phyloP scores from a whole-genome alignment of 1,140 invertebrate genomes.

The Oedothorax gibbosus region DNA sequence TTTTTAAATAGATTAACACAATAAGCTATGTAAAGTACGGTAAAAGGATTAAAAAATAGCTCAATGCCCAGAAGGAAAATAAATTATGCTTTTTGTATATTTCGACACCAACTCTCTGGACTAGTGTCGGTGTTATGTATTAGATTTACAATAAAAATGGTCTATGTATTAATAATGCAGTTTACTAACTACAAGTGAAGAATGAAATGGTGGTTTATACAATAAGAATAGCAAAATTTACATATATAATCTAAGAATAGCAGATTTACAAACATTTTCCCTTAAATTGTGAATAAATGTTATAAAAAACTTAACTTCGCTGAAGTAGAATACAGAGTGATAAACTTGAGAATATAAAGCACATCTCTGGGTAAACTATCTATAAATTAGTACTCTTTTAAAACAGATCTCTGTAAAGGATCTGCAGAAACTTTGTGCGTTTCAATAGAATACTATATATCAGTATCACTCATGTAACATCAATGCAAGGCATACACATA shows the following conservation, averaged over 20 bases:
- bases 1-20: too few species aligned
- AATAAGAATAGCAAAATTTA: conserved; percentile 16
- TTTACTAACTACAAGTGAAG: conserved; percentile 27
- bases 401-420: conserved; percentile 17
- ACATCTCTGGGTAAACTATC: conserved; percentile 4
- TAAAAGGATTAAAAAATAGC: not conserved
- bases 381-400: conserved; percentile 32
- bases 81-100: not conserved
- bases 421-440: conserved; percentile 35
- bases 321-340: conserved; percentile 13
- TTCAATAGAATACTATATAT: conserved; percentile 41
- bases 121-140: conserved; percentile 7
- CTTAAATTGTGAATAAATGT: conserved; percentile 28
- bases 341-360: conserved; percentile 36
- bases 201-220: conserved; percentile 14
- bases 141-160: conserved; percentile 19
- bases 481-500: conserved; percentile 12
- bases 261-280: not conserved
- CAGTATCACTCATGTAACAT: conserved; percentile 25
- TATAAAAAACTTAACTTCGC: conserved; percentile 37
- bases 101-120: conserved; percentile 16
- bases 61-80: conserved; percentile 30
- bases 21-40: too few species aligned
- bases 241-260: conserved; percentile 12
- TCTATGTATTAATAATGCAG: conserved; percentile 17